These are phyloP conservation scores for Troides aeacus DNA, from an alignment of 2,888 invertebrate genomes.

Conservation along the genomic window DNA sequence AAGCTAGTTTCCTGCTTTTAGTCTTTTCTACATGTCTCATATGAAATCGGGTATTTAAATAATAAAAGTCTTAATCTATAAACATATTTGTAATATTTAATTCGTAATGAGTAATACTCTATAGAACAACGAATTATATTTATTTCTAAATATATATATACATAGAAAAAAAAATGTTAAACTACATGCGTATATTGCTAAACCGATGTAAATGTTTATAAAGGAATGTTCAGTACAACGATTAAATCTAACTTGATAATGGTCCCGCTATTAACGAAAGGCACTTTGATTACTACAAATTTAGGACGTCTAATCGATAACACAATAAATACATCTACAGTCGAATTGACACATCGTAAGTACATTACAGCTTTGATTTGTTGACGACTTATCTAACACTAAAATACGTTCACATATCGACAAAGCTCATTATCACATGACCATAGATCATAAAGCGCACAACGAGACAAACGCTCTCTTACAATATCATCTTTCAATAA, in stretches of 20 bases:
- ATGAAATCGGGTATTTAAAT: not conserved
- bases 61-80: slow-evolving; percentile 39
- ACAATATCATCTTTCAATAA: slow-evolving; percentile 18
- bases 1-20: not conserved
- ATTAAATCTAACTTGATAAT: slow-evolving; percentile 57
- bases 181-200: slow-evolving; percentile 51
- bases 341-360: slow-evolving; percentile 58
- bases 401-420: slow-evolving; percentile 27
- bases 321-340: slow-evolving; percentile 30
- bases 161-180: slow-evolving; percentile 47
- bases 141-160: slow-evolving; percentile 52
- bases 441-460: slow-evolving; percentile 4
- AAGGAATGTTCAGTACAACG: slow-evolving; percentile 76
- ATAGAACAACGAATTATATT: slow-evolving; percentile 65
- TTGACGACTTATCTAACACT: slow-evolving; percentile 7
- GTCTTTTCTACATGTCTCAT: not conserved
- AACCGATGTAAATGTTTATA: slow-evolving; percentile 55
- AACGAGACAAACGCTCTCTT: not conserved
- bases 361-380: slow-evolving; percentile 45
- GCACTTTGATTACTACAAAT: slow-evolving; percentile 49
- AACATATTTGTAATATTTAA: slow-evolving; percentile 63
- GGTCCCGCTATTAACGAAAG: slow-evolving; percentile 63
- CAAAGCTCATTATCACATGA: slow-evolving; percentile 32
- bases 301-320: slow-evolving; percentile 32
- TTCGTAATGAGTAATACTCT: slow-evolving; percentile 70